These are phyloP conservation scores for Paramormyrops hopkinsi DNA, from an alignment of 2,797 vertebrate species.

Conservation along the genomic window DNA sequence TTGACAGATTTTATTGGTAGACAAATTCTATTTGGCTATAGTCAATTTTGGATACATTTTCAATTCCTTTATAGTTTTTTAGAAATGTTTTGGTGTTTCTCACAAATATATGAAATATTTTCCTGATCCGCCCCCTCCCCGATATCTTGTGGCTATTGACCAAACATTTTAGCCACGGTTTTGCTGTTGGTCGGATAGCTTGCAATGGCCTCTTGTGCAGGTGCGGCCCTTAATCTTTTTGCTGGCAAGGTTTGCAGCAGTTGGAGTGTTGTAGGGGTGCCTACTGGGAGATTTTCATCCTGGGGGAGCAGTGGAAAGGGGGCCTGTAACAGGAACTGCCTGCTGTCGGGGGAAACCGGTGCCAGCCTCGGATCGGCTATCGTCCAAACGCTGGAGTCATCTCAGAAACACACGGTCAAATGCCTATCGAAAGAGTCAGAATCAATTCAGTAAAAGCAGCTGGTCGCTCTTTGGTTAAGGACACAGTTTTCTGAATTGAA, in stretches of 20 bases:
- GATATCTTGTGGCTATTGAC: neutral
- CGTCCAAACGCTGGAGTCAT: neutral
- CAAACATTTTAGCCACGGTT: neutral
- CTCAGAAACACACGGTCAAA: neutral
- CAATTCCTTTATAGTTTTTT: neutral
- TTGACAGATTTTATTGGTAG: neutral
- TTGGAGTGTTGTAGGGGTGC: neutral
- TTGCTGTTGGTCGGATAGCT: neutral
- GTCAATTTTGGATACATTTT: neutral
- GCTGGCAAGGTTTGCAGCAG: neutral
- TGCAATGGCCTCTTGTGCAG: neutral
- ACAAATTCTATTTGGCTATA: neutral
- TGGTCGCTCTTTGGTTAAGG: neutral
- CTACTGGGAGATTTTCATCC: neutral
- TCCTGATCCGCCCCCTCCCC: neutral
- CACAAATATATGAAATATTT: neutral
- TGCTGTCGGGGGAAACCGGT: neutral
- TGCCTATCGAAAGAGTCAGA: neutral
- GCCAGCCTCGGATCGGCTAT: neutral
- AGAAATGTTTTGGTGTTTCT: neutral
- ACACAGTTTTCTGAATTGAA: neutral
- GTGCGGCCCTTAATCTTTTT: neutral
- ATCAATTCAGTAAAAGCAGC: neutral
- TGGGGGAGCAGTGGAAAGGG: neutral
- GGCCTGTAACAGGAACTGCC: neutral